These are phyloP conservation scores for Coluber constrictor DNA, from an alignment of 2,797 vertebrate species.

Conservation along the genomic window DNA sequence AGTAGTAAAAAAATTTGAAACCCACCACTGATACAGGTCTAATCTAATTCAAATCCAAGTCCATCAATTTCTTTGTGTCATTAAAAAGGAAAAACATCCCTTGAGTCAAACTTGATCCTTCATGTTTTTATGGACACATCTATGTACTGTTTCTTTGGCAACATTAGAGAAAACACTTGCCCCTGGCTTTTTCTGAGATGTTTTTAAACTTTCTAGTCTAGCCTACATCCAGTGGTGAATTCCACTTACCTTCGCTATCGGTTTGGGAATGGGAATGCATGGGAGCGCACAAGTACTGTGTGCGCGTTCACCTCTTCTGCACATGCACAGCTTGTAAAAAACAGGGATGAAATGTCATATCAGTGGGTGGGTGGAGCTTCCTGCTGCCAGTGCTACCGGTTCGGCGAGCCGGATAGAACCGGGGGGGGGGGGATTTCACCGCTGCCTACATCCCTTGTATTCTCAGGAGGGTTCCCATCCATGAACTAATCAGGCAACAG, in stretches of 20 bases:
- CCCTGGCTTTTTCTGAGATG: not conserved
- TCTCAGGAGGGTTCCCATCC: not conserved
- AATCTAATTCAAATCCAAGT: not conserved
- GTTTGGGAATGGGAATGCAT: too few relatives aligned
- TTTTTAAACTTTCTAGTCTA: not conserved
- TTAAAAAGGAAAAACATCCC: not conserved
- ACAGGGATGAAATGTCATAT: fast-evolving
- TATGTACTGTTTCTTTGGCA: not conserved
- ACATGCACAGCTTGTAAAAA: too few relatives aligned
- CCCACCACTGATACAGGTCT: not conserved
- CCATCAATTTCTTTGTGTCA: not conserved
- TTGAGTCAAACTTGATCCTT: not conserved
- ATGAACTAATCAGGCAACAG: not conserved
- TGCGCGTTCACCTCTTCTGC: too few relatives aligned
- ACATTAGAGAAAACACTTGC: not conserved
- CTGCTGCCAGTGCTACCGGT: too few relatives aligned
- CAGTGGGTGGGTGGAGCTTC: too few relatives aligned
- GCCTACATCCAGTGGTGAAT: not conserved
- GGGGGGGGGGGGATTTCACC: too few relatives aligned
- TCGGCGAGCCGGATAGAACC: too few relatives aligned
- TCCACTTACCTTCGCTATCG: too few relatives aligned
- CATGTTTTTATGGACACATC: not conserved
- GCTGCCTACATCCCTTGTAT: not conserved
- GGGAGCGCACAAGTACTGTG: too few relatives aligned
- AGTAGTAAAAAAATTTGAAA: too few relatives aligned